Evolutionary conservation across 1,140 invertebrate genomes (phyloP).

Genomic region (Meloidogyne chitwoodi): DNA sequence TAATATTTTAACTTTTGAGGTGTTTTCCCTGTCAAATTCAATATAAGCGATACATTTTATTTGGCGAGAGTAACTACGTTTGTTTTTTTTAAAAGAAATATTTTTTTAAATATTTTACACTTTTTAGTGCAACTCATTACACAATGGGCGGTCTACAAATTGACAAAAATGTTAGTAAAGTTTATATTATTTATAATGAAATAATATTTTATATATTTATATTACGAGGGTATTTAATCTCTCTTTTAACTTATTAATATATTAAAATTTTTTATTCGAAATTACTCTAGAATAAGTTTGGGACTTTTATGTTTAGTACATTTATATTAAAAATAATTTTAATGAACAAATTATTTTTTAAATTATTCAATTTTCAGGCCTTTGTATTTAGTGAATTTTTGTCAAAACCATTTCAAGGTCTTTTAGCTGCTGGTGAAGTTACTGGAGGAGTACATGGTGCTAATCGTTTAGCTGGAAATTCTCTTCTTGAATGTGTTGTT

Average conservation of each 20-base stretch:
- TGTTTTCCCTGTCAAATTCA: conserved; percentile 53
- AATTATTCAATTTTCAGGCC: conserved; percentile 20
- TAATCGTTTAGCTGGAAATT: conserved; percentile 60
- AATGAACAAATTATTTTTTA: not conserved
- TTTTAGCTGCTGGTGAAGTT: conserved; percentile 60
- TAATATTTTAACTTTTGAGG: not conserved
- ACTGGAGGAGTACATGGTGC: conserved; percentile 60
- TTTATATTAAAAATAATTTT: too few relatives aligned
- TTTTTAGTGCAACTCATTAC: conserved; percentile 54
- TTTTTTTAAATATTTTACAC: not conserved
- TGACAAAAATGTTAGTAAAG: conserved; percentile 32
- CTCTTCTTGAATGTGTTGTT: conserved; percentile 60
- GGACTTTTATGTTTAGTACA: too few relatives aligned
- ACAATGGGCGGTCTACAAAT: conserved; percentile 61
- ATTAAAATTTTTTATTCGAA: too few relatives aligned
- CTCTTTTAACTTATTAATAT: too few relatives aligned
- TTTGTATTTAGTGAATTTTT: conserved; percentile 53
- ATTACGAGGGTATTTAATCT: too few relatives aligned
- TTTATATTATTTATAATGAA: not conserved
- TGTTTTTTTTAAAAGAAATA: not conserved
- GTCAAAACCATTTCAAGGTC: conserved; percentile 50
- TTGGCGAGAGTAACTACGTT: conserved; percentile 54
- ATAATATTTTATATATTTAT: too few relatives aligned
- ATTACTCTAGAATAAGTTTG: too few relatives aligned
- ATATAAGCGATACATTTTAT: conserved; percentile 48